Percentiles rank a stretch among this genome's conserved stretches.
Conservation (phyloP, 2,888 invertebrate species). For the Heteromyza rotundicornis region DNA sequence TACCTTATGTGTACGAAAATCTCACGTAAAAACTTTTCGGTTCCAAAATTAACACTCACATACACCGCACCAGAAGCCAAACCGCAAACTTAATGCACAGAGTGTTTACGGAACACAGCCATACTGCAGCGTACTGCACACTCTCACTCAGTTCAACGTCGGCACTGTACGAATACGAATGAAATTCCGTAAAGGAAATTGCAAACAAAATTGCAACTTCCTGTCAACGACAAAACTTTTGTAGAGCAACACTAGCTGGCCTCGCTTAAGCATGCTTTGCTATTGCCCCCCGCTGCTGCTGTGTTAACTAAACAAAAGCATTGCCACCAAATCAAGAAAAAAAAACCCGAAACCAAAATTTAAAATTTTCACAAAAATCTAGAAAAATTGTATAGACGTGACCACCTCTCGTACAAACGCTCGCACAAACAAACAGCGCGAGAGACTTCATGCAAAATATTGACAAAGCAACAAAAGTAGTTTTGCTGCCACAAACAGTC, state of each 20-base stretch:
- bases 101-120: too few species aligned
- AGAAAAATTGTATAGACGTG: conserved; percentile 44
- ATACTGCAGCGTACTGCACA: too few species aligned
- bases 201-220: conserved; percentile 59
- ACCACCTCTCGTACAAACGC: too few species aligned
- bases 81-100: too few species aligned
- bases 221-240: conserved; percentile 55
- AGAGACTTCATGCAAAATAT: conserved; percentile 16
- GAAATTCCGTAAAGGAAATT: conserved; percentile 50
- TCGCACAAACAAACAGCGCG: too few species aligned
- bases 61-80: too few species aligned
- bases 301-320: conserved; percentile 37
- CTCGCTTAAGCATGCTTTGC: conserved; percentile 35
- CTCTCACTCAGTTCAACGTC: too few species aligned
- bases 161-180: too few species aligned
- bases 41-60: too few species aligned
- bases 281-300: conserved; percentile 32
- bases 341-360: conserved; percentile 32
- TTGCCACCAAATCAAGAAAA: conserved; percentile 10
- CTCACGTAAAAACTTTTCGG: too few species aligned
- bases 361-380: conserved; percentile 37
- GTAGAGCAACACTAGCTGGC: conserved; percentile 33
- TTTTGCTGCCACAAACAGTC: neutral
- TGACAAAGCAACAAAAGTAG: neutral
- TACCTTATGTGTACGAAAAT: too few species aligned